These are phyloP conservation scores for Trachymyrmex septentrionalis DNA, from an alignment of 1,140 invertebrate genomes.

Conservation along the genomic window DNA sequence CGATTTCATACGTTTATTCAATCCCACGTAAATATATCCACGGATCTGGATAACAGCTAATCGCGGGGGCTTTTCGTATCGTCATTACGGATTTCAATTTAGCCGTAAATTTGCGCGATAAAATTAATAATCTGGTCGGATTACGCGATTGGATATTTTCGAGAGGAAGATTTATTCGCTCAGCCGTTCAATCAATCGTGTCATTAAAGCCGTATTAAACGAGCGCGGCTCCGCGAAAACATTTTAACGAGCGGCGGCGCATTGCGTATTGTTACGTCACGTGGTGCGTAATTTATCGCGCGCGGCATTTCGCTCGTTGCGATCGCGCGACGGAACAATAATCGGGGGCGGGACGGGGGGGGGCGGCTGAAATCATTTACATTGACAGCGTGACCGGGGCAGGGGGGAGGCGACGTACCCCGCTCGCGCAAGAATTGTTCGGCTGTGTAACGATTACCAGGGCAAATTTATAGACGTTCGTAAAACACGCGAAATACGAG, in stretches of 20 bases:
- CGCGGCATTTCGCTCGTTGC: slow-evolving; percentile 27
- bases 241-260: slow-evolving; percentile 65
- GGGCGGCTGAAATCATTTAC: slow-evolving; percentile 65
- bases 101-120: slow-evolving; percentile 22
- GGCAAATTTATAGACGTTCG: slow-evolving; percentile 66
- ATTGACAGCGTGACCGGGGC: slow-evolving; percentile 25
- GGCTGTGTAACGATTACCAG: slow-evolving; percentile 62
- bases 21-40: not conserved
- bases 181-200: not conserved
- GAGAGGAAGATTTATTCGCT: slow-evolving; percentile 20
- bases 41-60: not conserved
- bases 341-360: slow-evolving; percentile 16
- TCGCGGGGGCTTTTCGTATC: not conserved
- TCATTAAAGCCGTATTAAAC: slow-evolving; percentile 39
- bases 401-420: not conserved
- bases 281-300: slow-evolving; percentile 64
- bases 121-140: slow-evolving; percentile 11
- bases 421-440: slow-evolving; percentile 46
- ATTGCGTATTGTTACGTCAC: slow-evolving; percentile 63
- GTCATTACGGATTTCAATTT: not conserved
- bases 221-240: not conserved
- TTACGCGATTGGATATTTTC: not conserved
- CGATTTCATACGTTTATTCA: not conserved
- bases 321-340: slow-evolving; percentile 28
- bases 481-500: slow-evolving; percentile 63